Evolutionary conservation across 2,888 invertebrate species (phyloP).

Genomic region (Norana najaformis): DNA sequence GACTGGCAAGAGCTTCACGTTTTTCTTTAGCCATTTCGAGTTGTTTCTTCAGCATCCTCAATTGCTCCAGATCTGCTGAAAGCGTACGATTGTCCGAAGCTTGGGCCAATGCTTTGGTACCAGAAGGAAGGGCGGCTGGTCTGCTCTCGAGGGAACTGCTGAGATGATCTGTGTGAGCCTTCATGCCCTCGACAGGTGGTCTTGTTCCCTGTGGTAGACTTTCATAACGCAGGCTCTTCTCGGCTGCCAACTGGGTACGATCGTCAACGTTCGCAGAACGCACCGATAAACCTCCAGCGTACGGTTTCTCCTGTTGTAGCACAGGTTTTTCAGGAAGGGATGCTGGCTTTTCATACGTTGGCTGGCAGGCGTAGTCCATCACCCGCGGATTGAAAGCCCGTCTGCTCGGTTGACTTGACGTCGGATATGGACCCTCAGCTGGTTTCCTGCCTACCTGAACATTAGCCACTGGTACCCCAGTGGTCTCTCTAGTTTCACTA

Average conservation of each 20-base stretch:
- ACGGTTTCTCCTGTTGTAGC: neutral
- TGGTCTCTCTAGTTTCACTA: neutral
- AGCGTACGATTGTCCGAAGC: neutral
- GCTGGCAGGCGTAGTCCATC: neutral
- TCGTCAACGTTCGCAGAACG: slow-evolving; percentile 16
- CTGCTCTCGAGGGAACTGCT: neutral
- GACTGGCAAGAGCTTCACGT: neutral
- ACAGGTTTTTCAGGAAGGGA: neutral
- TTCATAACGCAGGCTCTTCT: neutral
- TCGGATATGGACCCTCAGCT: neutral
- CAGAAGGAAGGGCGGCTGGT: neutral
- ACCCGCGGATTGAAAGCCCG: neutral
- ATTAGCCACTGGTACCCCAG: neutral
- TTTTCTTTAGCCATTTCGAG: slow-evolving; percentile 16
- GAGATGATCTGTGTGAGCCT: neutral
- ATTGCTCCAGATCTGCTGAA: slow-evolving; percentile 8
- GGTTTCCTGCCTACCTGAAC: neutral
- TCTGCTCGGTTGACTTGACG: neutral
- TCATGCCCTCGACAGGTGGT: neutral
- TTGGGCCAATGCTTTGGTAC: neutral
- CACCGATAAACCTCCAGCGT: neutral
- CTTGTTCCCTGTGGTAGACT: neutral
- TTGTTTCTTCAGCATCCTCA: neutral
- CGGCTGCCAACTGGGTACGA: neutral
- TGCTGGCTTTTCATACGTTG: neutral